Conservation (phyloP, 2,113 vertebrate species). For the Ptilonorhynchus violaceus region DNA sequence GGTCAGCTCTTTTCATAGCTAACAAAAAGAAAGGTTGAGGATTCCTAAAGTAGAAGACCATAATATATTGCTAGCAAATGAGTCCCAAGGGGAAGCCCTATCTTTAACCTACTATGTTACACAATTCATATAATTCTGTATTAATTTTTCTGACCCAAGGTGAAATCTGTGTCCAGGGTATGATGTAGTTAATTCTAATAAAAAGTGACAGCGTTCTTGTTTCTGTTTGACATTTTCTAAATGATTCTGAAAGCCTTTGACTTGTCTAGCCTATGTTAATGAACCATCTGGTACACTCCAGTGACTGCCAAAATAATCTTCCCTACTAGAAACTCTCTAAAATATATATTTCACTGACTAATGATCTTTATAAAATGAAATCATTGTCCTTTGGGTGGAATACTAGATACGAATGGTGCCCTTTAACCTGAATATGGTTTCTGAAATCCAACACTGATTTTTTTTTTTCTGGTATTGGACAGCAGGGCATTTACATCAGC, state of each 20-base stretch:
- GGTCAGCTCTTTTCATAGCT: slow-evolving; percentile 75
- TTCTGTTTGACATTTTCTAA: slow-evolving; percentile 85
- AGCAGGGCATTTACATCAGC: neutral
- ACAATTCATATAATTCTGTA: slow-evolving; percentile 87
- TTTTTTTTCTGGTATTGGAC: neutral
- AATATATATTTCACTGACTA: slow-evolving; percentile 87
- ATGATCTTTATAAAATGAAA: slow-evolving; percentile 88
- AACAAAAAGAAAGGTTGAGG: slow-evolving; percentile 73
- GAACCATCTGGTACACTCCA: slow-evolving; percentile 88
- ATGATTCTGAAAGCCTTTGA: slow-evolving; percentile 81
- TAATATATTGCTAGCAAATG: slow-evolving; percentile 84
- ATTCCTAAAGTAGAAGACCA: slow-evolving; percentile 70
- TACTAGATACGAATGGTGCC: slow-evolving; percentile 60
- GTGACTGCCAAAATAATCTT: slow-evolving; percentile 75
- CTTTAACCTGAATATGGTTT: slow-evolving; percentile 79
- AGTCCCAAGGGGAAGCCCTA: slow-evolving; percentile 79
- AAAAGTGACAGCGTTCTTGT: slow-evolving; percentile 86
- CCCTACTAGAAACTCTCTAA: slow-evolving; percentile 71
- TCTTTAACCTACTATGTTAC: slow-evolving; percentile 80
- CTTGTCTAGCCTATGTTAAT: slow-evolving; percentile 82
- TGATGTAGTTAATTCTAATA: slow-evolving; percentile 87
- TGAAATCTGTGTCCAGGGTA: slow-evolving; percentile 81
- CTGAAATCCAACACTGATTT: neutral
- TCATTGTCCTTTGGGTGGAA: slow-evolving; percentile 81
- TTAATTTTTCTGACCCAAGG: slow-evolving; percentile 97